Conservation (phyloP, 1,140 invertebrate species). For the Hydropsyche tenuis region DNA sequence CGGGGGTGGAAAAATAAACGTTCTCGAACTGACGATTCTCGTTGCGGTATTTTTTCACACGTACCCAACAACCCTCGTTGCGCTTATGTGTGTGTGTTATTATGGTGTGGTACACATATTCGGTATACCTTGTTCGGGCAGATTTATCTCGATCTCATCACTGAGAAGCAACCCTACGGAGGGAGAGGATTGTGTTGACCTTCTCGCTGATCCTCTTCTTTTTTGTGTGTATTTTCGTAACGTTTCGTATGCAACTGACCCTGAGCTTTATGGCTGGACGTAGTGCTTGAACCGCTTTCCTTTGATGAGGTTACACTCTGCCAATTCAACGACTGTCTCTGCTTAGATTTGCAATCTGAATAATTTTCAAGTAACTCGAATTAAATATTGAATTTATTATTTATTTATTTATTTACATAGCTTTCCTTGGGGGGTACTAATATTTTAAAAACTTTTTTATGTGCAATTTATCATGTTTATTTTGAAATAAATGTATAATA, state of each 20-base stretch:
- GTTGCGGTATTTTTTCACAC: constrained; percentile 11
- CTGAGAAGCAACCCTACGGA: not conserved
- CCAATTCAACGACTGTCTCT: not conserved
- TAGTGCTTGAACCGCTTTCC: not conserved
- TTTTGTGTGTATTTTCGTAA: not conserved
- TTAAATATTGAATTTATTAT: no score
- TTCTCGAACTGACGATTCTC: constrained; percentile 19
- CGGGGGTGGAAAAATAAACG: not conserved
- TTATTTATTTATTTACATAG: no score
- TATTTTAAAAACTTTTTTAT: no score
- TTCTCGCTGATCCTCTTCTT: constrained; percentile 9
- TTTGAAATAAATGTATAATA: no score
- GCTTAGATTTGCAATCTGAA: not conserved
- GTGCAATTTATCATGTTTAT: no score
- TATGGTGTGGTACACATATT: not conserved
- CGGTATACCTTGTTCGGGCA: not conserved
- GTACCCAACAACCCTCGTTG: not conserved
- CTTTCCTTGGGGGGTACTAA: no score
- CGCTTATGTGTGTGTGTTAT: not conserved
- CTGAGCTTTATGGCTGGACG: not conserved
- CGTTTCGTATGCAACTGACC: constrained; percentile 12
- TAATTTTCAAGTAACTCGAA: no score
- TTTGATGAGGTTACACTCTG: not conserved
- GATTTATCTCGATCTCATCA: constrained; percentile 28
- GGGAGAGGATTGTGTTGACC: constrained; percentile 15